Conservation (phyloP, 2,888 invertebrate species). For the Rotaria macrura region DNA sequence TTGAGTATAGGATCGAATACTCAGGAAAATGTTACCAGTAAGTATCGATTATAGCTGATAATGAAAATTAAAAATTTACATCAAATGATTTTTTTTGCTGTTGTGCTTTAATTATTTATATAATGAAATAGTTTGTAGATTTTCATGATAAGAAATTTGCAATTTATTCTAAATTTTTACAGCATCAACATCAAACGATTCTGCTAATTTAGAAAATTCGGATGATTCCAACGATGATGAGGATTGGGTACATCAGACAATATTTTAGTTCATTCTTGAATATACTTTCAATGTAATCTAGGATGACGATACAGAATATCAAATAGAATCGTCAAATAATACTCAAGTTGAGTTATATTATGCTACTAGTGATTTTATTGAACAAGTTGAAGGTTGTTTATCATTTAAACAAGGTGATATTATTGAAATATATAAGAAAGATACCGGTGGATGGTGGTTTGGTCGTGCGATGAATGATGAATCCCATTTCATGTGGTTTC, state of each 20-base stretch:
- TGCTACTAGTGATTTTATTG: neutral
- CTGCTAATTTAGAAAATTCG: too few species aligned
- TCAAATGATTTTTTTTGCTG: too few species aligned
- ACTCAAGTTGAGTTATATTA: neutral
- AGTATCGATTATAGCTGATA: neutral
- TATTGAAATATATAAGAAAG: neutral
- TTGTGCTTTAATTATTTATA: too few species aligned
- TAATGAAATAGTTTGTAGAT: neutral
- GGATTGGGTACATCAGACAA: neutral
- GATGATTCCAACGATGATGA: neutral
- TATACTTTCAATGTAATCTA: too few species aligned
- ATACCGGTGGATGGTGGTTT: neutral
- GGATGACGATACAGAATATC: neutral
- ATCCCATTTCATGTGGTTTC: neutral
- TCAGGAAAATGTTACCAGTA: neutral
- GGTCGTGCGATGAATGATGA: neutral
- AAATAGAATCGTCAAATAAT: neutral
- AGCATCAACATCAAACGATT: neutral
- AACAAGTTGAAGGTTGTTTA: neutral
- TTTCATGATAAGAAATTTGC: too few species aligned
- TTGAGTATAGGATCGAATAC: neutral
- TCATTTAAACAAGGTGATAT: neutral
- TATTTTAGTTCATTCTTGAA: neutral
- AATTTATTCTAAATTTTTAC: neutral
- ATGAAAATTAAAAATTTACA: neutral